Base-by-base conservation (phyloP, 2,113 vertebrate species). In the Oophaga pumilio region DNA sequence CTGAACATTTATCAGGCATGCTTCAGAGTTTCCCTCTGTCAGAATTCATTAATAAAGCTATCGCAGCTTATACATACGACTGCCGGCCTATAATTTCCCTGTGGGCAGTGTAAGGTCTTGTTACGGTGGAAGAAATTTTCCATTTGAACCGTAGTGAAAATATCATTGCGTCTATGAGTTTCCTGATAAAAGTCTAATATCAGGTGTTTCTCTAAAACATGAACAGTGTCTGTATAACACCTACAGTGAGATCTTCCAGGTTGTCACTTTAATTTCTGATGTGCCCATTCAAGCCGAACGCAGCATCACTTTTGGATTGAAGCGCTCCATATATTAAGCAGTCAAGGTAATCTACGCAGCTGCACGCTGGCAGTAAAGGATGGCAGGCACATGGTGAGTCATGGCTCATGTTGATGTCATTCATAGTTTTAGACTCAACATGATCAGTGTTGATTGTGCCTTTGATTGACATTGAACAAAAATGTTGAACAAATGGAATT, bases 381-480 rank as follows among this genome's bases (percentile, higher is more conserved):
- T 74, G 2, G 20, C 71, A 49, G 17, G 28, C 49, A 74, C 71
- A 74, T 49, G 49, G 71, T 74, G 71, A 78, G 52, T 26, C 50
- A 26, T 78, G n/a, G 8, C 52, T 20, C 0, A 17, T 79, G 24
- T 13, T 52, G 52, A 20, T 76, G 6, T 10, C 0, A 76, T 26
- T 28, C 77, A 26, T 18, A 56, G 76, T 18, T 43, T 6, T 26
- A 18, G 33, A 57, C 53, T 28, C 24, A 49, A 59, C 15, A 1
- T 8, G 24, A 17, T 57, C 53, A 79, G 9, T 50, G 43, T n/a
- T 14, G 11, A 53, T 78, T 50, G 17, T 64, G 24, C n/a, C 15
- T 68, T 78, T 86, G 60, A 76, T 86, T 53, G 43, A 76, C 76
- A 49, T 22, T 76, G 24, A 12, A 56, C 18, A 26, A 26, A 68